Conservation (phyloP, 1,140 invertebrate genomes). For the Oryctes rhinoceros region DNA sequence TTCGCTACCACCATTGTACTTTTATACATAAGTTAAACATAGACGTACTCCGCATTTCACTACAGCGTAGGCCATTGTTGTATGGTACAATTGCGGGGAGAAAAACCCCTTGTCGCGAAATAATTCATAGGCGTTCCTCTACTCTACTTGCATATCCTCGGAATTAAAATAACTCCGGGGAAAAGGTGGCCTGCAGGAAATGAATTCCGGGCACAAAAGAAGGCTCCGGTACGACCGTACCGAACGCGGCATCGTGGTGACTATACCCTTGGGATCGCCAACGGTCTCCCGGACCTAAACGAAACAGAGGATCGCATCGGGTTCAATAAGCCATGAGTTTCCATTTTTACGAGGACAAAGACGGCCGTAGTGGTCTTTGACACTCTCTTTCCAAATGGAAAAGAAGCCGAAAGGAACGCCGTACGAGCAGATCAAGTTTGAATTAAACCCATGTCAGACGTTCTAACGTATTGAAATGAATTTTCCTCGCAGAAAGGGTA, state of each 20-base stretch:
- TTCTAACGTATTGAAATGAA: conserved; percentile 4
- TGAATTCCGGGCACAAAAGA: conserved; percentile 33
- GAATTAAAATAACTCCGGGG: conserved; percentile 37
- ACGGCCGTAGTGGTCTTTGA: conserved; percentile 17
- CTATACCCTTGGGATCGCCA: conserved; percentile 33
- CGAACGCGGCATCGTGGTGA: conserved; percentile 12
- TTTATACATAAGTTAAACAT: conserved; percentile 28
- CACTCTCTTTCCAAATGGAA: conserved; percentile 18
- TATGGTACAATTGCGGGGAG: conserved; percentile 22
- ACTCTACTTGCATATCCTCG: conserved; percentile 21
- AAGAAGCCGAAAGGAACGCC: background rate
- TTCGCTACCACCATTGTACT: background rate
- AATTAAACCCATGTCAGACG: conserved; percentile 11
- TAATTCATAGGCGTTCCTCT: conserved; percentile 9
- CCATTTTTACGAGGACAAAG: conserved; percentile 32
- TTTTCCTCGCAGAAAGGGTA: background rate
- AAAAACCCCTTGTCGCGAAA: conserved; percentile 7
- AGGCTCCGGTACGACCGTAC: conserved; percentile 10
- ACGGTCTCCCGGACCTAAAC: conserved; percentile 28
- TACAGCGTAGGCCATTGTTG: background rate
- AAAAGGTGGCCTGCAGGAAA: conserved; percentile 33
- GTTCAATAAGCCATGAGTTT: conserved; percentile 36
- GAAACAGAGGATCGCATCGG: conserved; percentile 28
- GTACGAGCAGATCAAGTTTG: conserved; percentile 5
- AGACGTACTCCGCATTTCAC: background rate